These are phyloP conservation scores for Nymphicus hollandicus DNA, from an alignment of 2,113 vertebrate species.

Conservation along the genomic window DNA sequence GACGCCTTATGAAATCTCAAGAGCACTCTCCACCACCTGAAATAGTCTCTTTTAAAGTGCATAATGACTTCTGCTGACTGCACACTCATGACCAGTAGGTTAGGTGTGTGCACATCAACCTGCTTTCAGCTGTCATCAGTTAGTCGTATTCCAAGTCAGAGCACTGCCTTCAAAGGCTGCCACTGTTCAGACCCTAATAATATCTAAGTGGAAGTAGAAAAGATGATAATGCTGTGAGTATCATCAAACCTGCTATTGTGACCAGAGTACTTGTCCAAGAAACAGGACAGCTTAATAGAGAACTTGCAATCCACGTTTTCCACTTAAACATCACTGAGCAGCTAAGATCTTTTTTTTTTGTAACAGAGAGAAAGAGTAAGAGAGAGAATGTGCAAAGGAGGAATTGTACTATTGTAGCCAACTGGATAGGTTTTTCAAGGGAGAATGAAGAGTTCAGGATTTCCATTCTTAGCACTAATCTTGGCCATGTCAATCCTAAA, in stretches of 20 bases:
- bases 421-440: background rate
- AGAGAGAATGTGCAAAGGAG: background rate
- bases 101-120: background rate
- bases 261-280: background rate
- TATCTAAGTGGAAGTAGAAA: background rate
- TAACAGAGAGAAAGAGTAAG: background rate
- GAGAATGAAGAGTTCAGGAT: background rate
- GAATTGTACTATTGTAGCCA: background rate
- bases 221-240: background rate
- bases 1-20: background rate
- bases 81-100: background rate
- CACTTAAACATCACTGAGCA: background rate
- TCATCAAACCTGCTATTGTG: background rate
- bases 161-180: background rate
- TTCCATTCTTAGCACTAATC: background rate
- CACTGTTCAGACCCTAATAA: background rate
- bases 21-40: background rate
- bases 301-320: background rate
- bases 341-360: background rate
- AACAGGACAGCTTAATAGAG: background rate
- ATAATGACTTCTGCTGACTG: background rate
- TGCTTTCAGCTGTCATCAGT: background rate
- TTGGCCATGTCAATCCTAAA: background rate
- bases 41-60: background rate
- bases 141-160: background rate